Base-by-base conservation (phyloP, 2,888 invertebrate genomes). In the Drosophila nr. fundita region DNA sequence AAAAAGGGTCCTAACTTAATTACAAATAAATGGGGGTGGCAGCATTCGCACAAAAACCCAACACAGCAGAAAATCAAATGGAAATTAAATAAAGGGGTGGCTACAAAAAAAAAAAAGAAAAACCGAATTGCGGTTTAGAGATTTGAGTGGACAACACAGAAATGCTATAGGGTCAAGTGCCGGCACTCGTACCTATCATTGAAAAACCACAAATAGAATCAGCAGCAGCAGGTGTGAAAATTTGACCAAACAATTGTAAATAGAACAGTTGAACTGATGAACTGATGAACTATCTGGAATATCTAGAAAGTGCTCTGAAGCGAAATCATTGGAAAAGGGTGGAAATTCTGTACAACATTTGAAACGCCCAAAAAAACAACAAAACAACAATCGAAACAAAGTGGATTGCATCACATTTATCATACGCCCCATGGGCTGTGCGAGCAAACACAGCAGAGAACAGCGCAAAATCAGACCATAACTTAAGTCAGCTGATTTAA, bases 1-100 rank as follows among this genome's bases (percentile, higher is more conserved):
- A 78, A 82, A 81, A 83, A 87, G 78, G 86, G 89, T 66, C 78
- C 74, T 63, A 80, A 83, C 83, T 83, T 87, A 87, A 89, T 87
- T 87, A 87, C 76, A 67, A 81, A 87, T 75, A 76, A 57, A 40
- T 27, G 21, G 36, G 10, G 36, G 27, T 8, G 30, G 4, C 42
- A 29, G 24, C 30, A 57, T 29, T 21, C 58, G 49, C 34, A 68
- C 61, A 53, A 66, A 68, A 71, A 64, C 66, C 70, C 83, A 86
- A 70, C 83, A 76, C 61, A 74, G 81, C 83, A 83, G 77, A 82
- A 87, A 84, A 87, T 80, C 74, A 76, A 85, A 69, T 80, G 64
- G 64, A 74, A 72, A n/a, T 65, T 42, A 66, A 67, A 61, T 57
- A 68, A 67, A 78, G 57, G 49, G 42, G 4, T 49, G 58, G 8